Evolutionary conservation across 2,888 invertebrate genomes (phyloP).

Genomic region (Nycteola revayana): DNA sequence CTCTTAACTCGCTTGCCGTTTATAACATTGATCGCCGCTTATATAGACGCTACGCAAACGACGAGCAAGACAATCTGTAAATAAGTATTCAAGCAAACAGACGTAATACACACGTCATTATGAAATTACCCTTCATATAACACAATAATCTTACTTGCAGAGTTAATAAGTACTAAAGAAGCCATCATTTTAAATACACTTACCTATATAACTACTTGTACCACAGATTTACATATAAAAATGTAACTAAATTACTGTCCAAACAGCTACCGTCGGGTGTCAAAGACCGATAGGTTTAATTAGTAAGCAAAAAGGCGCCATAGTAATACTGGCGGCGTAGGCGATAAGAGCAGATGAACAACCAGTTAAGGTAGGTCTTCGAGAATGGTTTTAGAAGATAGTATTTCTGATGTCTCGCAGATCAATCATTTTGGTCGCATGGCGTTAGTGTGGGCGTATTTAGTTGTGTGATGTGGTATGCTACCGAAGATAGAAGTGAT

Average conservation of each 20-base stretch:
- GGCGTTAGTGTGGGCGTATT: slow-evolving; percentile 57
- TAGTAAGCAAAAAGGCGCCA: slow-evolving; percentile 69
- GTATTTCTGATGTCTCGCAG: slow-evolving; percentile 27
- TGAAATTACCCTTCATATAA: slow-evolving; percentile 38
- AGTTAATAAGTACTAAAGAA: not conserved
- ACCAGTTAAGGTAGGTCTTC: slow-evolving; percentile 41
- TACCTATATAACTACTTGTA: no score
- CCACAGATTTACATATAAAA: slow-evolving; percentile 16
- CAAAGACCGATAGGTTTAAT: slow-evolving; percentile 76
- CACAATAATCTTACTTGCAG: slow-evolving; percentile 8
- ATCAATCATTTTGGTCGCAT: slow-evolving; percentile 36
- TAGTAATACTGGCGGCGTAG: slow-evolving; percentile 51
- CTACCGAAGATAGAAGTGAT: slow-evolving; percentile 38
- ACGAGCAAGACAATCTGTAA: slow-evolving; percentile 43
- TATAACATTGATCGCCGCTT: slow-evolving; percentile 7
- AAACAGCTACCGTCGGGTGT: slow-evolving; percentile 56
- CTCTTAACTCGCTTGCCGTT: slow-evolving; percentile 6
- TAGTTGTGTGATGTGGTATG: slow-evolving; percentile 43
- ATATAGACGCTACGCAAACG: slow-evolving; percentile 17
- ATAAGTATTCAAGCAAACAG: slow-evolving; percentile 50
- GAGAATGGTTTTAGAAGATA: slow-evolving; percentile 30
- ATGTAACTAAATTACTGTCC: slow-evolving; percentile 49
- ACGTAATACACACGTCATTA: slow-evolving; percentile 43
- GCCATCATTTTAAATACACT: no score
- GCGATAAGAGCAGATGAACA: slow-evolving; percentile 46